phyloP scores from a whole-genome alignment of 2,888 invertebrate species.

The Slavum lentiscoides region DNA sequence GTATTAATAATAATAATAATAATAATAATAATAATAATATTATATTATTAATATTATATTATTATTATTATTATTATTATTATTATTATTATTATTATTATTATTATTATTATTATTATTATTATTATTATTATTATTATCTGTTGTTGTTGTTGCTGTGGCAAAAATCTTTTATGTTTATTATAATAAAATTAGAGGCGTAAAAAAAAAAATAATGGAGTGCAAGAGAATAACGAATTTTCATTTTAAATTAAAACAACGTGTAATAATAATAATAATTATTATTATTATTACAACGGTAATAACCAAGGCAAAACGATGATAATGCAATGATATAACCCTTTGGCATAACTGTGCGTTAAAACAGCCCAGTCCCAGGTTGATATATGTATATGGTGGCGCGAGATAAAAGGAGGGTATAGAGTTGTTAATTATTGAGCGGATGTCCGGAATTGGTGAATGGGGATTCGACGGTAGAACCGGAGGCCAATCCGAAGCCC shows the following conservation, averaged over 20 bases:
- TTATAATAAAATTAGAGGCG: slow-evolving; percentile 38
- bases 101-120: slow-evolving; percentile 25
- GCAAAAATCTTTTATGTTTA: slow-evolving; percentile 33
- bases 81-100: not conserved
- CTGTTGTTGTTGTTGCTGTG: not conserved
- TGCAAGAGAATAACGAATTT: slow-evolving; percentile 39
- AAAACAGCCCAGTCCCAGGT: slow-evolving; percentile 36
- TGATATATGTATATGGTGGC: not conserved
- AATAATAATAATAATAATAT: too few relatives aligned
- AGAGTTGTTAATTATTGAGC: slow-evolving; percentile 52
- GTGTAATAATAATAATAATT: slow-evolving; percentile 53
- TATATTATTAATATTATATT: too few relatives aligned
- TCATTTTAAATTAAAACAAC: slow-evolving; percentile 53
- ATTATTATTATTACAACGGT: slow-evolving; percentile 33
- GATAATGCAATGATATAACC: slow-evolving; percentile 52
- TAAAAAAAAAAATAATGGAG: slow-evolving; percentile 47
- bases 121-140: too few relatives aligned
- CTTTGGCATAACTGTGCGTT: slow-evolving; percentile 52
- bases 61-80: too few relatives aligned
- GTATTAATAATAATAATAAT: too few relatives aligned
- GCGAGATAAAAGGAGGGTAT: slow-evolving; percentile 13
- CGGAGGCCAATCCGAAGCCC: slow-evolving; percentile 49
- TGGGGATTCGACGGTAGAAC: slow-evolving; percentile 43
- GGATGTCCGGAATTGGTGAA: slow-evolving; percentile 52
- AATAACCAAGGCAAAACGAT: slow-evolving; percentile 52